These are phyloP conservation scores for Hirtodrosophila alboralis DNA, from an alignment of 2,888 invertebrate genomes.

Conservation along the genomic window DNA sequence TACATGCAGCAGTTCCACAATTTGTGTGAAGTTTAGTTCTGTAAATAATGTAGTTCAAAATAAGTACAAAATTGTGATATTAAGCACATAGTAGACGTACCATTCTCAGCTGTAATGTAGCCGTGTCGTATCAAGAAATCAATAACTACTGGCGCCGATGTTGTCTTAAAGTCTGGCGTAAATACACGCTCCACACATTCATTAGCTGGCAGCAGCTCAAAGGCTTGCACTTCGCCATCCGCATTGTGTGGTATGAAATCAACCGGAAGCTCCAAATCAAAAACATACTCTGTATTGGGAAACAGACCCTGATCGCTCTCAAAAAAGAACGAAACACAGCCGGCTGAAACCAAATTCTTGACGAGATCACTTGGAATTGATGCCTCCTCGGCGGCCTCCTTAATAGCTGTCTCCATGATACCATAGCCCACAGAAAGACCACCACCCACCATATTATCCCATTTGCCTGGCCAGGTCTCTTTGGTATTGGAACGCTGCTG, in stretches of 20 bases:
- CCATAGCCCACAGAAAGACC: constrained; percentile 95
- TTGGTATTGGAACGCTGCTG: constrained; percentile 95
- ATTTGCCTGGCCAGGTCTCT: constrained; percentile 97
- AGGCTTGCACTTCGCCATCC: constrained; percentile 97
- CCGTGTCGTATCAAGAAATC: constrained; percentile 97
- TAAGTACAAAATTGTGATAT: not conserved
- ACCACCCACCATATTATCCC: constrained; percentile 98
- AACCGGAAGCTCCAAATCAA: constrained; percentile 94
- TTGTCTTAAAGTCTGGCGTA: constrained; percentile 95
- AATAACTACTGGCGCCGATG: constrained; percentile 94
- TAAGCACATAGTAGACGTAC: constrained; percentile 85
- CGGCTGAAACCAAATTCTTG: constrained; percentile 85
- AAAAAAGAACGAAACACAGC: constrained; percentile 88
- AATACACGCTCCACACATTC: constrained; percentile 93
- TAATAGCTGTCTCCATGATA: constrained; percentile 94
- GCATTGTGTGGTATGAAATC: constrained; percentile 96
- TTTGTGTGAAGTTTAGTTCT: constrained; percentile 93
- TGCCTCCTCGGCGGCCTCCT: constrained; percentile 97
- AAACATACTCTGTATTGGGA: constrained; percentile 97
- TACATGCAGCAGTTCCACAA: constrained; percentile 94
- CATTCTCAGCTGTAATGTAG: constrained; percentile 94
- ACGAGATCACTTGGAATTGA: constrained; percentile 92
- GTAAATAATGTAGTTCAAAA: constrained; percentile 81
- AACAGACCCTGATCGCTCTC: constrained; percentile 96
- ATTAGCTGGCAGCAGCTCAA: constrained; percentile 92